Evolutionary conservation across 2,888 invertebrate species (phyloP).

Genomic region (Omphaloscelis lunosa): DNA sequence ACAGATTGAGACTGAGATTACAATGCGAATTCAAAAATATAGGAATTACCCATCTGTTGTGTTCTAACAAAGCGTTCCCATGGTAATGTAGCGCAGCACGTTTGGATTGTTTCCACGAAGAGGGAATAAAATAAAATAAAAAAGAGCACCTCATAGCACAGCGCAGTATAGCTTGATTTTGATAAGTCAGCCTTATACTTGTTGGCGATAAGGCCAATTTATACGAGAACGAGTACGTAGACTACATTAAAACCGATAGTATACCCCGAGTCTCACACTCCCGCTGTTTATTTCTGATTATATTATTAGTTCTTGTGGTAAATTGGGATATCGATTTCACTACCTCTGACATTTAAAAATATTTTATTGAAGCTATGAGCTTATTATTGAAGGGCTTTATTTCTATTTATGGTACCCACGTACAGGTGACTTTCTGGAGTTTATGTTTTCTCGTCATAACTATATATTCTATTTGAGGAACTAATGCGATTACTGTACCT

Average conservation of each 20-base stretch:
- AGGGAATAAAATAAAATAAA: background rate
- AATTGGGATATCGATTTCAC: constrained; percentile 38
- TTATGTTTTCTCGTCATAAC: background rate
- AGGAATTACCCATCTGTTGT: background rate
- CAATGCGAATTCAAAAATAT: background rate
- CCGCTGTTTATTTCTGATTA: constrained; percentile 45
- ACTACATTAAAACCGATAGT: constrained; percentile 69
- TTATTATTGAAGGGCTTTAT: background rate
- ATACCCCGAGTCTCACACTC: constrained; percentile 43
- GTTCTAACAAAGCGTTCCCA: background rate
- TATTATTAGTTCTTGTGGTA: constrained; percentile 49
- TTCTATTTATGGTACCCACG: background rate
- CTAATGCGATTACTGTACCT: background rate
- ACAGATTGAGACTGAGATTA: too few relatives aligned
- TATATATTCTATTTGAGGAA: background rate
- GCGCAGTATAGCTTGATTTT: constrained; percentile 1
- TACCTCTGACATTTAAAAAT: constrained; percentile 8
- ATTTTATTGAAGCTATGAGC: constrained; percentile 20
- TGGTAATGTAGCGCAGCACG: too few relatives aligned
- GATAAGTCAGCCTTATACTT: constrained; percentile 65
- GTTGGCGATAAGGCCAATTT: constrained; percentile 78
- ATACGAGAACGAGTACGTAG: constrained; percentile 66
- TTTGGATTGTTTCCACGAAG: background rate
- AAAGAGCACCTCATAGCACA: background rate
- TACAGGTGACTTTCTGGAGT: background rate